phyloP scores from a whole-genome alignment of 2,888 invertebrate genomes.

The Andrena haemorrhoa region DNA sequence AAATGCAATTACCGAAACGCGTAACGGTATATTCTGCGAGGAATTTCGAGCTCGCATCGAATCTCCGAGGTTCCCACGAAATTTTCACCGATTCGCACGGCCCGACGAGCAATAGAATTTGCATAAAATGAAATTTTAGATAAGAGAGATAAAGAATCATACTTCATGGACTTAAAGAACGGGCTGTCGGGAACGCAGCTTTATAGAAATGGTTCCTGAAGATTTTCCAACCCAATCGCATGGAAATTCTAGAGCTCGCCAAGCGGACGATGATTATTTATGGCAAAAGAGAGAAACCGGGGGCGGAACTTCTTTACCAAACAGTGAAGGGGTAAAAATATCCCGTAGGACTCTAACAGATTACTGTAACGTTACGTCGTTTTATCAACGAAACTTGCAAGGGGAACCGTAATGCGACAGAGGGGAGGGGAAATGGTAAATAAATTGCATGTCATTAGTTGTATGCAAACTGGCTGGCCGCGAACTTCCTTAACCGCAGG shows the following conservation, averaged over 20 bases:
- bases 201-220: neutral
- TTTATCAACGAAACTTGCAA: too few species aligned
- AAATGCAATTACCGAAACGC: too few species aligned
- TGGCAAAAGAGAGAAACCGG: neutral
- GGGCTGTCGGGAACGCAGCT: neutral
- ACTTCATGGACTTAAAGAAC: neutral
- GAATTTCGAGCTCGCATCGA: neutral
- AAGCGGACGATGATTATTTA: neutral
- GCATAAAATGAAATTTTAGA: conserved; percentile 4
- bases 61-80: neutral
- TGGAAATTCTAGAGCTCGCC: neutral
- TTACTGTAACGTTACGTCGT: too few species aligned
- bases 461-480: neutral
- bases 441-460: conserved; percentile 1
- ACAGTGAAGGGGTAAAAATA: neutral
- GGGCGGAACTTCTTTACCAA: neutral
- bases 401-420: neutral
- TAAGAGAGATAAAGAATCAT: neutral
- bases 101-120: neutral
- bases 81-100: neutral
- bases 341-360: neutral
- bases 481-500: conserved; percentile 30
- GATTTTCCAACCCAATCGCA: neutral
- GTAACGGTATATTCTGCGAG: too few species aligned
- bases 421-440: neutral